A percentile compares a stretch with the other conserved stretches of the same genome.
Conservation (phyloP, 2,113 vertebrate genomes). For the Oreochromis aureus region DNA sequence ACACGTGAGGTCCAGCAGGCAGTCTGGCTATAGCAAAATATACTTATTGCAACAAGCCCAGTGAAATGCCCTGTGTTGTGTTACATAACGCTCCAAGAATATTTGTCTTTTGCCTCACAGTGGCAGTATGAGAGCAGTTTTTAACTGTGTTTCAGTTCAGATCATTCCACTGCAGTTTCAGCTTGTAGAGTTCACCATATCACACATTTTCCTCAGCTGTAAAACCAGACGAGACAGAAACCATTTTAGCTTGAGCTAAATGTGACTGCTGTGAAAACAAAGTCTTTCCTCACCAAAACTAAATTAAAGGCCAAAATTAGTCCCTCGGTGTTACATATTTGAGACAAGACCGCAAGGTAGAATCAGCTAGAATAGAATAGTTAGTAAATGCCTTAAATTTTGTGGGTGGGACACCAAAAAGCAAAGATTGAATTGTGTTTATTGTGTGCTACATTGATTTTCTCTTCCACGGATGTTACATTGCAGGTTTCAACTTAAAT, state of each 20-base stretch:
- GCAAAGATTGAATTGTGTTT: neutral
- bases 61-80: neutral
- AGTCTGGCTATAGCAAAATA: neutral
- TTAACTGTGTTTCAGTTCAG: neutral
- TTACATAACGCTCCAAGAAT: slow-evolving; percentile 38
- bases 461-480: neutral
- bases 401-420: neutral
- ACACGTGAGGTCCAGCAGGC: neutral
- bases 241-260: neutral
- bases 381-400: neutral
- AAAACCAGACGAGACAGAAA: neutral
- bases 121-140: slow-evolving; percentile 7
- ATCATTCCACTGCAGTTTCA: neutral
- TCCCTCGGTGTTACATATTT: neutral
- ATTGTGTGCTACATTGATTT: neutral
- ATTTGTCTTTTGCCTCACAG: slow-evolving; percentile 5
- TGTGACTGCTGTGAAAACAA: neutral
- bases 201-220: neutral
- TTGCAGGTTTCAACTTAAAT: neutral
- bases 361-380: neutral
- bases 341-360: neutral
- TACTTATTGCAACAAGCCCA: slow-evolving; percentile 2
- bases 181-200: neutral
- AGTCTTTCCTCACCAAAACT: neutral
- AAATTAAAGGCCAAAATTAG: neutral